Percentiles rank a stretch among this genome's conserved stretches.
Conservation (phyloP, 2,797 vertebrate species). For the Eospalax fontanierii region DNA sequence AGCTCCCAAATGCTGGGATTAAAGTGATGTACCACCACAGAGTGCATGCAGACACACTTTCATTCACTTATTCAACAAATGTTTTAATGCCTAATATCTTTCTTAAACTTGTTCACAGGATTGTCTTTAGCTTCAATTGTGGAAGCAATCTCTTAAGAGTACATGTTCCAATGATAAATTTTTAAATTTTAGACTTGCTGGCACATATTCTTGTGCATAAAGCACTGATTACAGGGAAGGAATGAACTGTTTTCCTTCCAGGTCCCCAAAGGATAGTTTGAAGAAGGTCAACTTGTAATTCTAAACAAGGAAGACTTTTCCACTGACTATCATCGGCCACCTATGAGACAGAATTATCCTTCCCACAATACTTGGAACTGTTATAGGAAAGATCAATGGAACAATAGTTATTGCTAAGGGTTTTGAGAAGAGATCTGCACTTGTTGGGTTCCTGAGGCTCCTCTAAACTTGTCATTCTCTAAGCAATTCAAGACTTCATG, state of each 20-base stretch:
- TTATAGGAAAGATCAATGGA: not conserved
- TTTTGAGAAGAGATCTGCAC: not conserved
- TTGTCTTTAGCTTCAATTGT: slow-evolving; percentile 56
- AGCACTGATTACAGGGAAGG: slow-evolving; percentile 28
- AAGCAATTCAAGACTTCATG: not conserved
- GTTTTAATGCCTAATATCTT: not conserved
- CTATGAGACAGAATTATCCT: not conserved
- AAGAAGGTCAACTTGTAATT: slow-evolving; percentile 37
- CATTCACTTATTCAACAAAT: not conserved
- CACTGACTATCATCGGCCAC: not conserved
- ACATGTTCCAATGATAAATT: slow-evolving; percentile 19
- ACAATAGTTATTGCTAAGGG: not conserved
- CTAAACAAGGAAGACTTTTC: slow-evolving; percentile 13
- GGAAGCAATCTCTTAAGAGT: slow-evolving; percentile 30
- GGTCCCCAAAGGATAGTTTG: not conserved
- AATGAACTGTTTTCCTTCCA: not conserved
- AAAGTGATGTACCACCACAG: not conserved
- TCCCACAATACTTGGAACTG: not conserved
- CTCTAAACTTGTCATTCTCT: not conserved
- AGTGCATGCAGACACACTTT: not conserved
- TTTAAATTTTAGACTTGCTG: slow-evolving; percentile 30
- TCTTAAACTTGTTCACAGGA: slow-evolving; percentile 17
- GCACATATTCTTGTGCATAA: slow-evolving; percentile 25
- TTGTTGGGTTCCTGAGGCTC: not conserved
- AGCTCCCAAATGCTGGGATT: not conserved